Conservation (phyloP, 2,797 vertebrate genomes). For the Gymnoscopelus braueri region DNA sequence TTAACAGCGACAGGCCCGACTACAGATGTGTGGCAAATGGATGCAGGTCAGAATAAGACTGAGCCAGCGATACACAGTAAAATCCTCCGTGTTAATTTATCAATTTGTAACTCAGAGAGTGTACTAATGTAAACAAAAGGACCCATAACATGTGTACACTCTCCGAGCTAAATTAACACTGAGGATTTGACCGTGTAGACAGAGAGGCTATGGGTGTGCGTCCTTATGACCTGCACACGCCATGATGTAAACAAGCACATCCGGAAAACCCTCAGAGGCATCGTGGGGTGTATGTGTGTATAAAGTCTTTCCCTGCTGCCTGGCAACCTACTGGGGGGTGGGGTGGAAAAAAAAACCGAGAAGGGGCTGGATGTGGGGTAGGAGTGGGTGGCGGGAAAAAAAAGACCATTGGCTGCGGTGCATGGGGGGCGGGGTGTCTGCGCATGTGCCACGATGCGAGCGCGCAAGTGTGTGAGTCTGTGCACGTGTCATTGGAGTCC, state of each 20-base stretch:
- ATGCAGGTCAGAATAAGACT: conserved; percentile 59
- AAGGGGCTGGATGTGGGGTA: conserved; percentile 45
- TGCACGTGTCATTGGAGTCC: background rate
- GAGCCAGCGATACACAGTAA: conserved; percentile 39
- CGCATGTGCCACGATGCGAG: conserved; percentile 51
- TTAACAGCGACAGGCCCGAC: conserved; percentile 9
- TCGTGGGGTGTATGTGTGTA: conserved; percentile 75
- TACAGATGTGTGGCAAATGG: conserved; percentile 28
- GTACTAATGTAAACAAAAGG: no score
- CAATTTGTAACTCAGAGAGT: no score
- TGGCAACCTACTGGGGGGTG: conserved; percentile 72
- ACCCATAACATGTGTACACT: no score
- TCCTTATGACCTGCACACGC: conserved; percentile 69
- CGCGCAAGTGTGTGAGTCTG: conserved; percentile 24
- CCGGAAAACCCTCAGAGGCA: conserved; percentile 79
- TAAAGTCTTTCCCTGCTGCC: conserved; percentile 79
- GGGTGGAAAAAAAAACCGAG: conserved; percentile 40
- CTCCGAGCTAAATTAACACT: no score
- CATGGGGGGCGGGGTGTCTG: conserved; percentile 44
- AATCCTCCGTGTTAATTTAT: no score
- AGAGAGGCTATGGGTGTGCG: conserved; percentile 62
- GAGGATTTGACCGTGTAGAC: background rate
- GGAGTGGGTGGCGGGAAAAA: conserved; percentile 74
- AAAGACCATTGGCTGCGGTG: conserved; percentile 68
- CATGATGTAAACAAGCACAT: conserved; percentile 82